Base-by-base conservation (phyloP, 2,797 vertebrate genomes). In the Pangasius mekongensis region DNA sequence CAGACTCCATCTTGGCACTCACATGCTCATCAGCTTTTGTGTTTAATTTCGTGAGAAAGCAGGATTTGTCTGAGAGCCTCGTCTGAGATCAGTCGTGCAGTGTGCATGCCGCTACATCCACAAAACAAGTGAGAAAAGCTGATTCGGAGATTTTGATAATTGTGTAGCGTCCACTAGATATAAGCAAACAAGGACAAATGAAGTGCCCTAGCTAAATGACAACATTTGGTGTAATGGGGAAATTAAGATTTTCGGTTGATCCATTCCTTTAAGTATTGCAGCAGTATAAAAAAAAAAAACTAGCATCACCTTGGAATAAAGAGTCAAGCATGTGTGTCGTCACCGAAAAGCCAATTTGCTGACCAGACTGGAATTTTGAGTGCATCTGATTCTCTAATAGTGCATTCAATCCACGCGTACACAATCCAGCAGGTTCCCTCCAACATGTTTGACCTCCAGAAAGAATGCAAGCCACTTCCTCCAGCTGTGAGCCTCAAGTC, bases 391-490 rank as follows among this genome's bases (percentile, higher is more conserved):
- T 54, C 83, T 71, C 43, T 71, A 56, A 58, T 27, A 7, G 33
- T 39, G 30, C 83, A 27, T 36, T 73, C 83, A 33, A 1, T 16
- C 33, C 67, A 43, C 13, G 1, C 30, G 58, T 85, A 60, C 49
- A 56, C 66, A 87, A 84, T 87, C 74, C 81, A 83, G 81, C 18
- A 71, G 62, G 9, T 83, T 91, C 58, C 62, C 77, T 84, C 49
- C 62, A 71, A 81, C 89, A 88, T 82, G 88, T 85, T 87, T 90
- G 89, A 90, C 91, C 89, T 69, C 81, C 60, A 78, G 81, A 24
- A 88, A 80, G 91, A 91, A 91, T 91, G 89, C 77, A 64, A 85
- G 84, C 81, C 87, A 88, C 74, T 90, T 91, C 88, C 88, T 86
- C 81, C 91, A 91, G 91, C 87, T 89, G 89, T 91, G 84, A 81